A percentile compares a stretch with the other conserved stretches of the same genome.
Conservation (phyloP, 2,113 vertebrate species). For the Natator depressus region DNA sequence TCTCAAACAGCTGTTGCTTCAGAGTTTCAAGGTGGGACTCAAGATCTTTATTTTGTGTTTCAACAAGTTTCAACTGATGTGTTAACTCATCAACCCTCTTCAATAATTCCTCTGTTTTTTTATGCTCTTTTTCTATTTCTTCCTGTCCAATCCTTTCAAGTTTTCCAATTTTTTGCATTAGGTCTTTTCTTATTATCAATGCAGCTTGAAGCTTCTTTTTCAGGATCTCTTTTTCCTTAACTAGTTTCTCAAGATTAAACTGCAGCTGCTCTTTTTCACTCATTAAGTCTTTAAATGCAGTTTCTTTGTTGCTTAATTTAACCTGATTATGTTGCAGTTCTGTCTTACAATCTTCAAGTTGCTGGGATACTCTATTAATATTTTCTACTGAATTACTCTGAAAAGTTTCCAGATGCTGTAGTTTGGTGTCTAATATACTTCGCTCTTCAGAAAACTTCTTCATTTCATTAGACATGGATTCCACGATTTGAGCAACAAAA, state of each 20-base stretch:
- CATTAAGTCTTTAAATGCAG: slow-evolving; percentile 65
- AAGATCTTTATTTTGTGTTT: slow-evolving; percentile 59
- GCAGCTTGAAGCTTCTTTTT: slow-evolving; percentile 90
- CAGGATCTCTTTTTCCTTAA: slow-evolving; percentile 83
- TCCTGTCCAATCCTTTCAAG: slow-evolving; percentile 78
- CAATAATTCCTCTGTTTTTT: slow-evolving; percentile 56
- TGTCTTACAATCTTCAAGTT: slow-evolving; percentile 74
- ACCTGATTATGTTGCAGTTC: slow-evolving; percentile 51
- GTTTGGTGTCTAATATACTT: slow-evolving; percentile 53
- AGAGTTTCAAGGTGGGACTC: slow-evolving; percentile 68
- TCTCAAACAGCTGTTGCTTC: slow-evolving; percentile 75
- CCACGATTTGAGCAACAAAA: slow-evolving; percentile 81
- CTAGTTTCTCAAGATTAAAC: slow-evolving; percentile 69
- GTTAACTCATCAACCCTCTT: slow-evolving; percentile 66
- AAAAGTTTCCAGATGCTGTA: slow-evolving; percentile 72
- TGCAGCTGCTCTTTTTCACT: slow-evolving; percentile 75
- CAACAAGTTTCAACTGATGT: slow-evolving; percentile 53
- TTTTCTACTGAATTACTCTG: slow-evolving; percentile 48
- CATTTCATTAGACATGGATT: slow-evolving; percentile 83
- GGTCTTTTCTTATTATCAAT: slow-evolving; percentile 83
- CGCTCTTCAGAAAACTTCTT: slow-evolving; percentile 80
- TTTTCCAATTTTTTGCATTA: slow-evolving; percentile 83
- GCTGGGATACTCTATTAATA: slow-evolving; percentile 54
- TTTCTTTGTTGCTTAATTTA: slow-evolving; percentile 61
- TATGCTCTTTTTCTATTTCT: slow-evolving; percentile 61